These are phyloP conservation scores for Odontamblyopus rebecca DNA, from an alignment of 2,797 vertebrate species.

Conservation along the genomic window DNA sequence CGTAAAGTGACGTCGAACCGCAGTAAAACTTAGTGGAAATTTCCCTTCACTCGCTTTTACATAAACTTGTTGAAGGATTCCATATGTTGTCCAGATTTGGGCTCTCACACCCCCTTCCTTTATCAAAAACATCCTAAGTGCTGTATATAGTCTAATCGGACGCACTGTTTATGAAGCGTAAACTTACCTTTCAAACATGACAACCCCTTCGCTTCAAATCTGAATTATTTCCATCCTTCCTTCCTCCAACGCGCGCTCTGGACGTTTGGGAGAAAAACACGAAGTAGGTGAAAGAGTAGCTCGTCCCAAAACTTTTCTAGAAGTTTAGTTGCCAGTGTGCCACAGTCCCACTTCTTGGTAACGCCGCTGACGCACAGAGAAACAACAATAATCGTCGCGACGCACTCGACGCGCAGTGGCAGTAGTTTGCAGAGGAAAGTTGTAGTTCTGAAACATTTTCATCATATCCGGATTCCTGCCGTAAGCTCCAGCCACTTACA, in stretches of 20 bases:
- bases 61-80: slow-evolving; percentile 26
- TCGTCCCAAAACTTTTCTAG: slow-evolving; percentile 20
- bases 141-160: slow-evolving; percentile 11
- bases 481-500: slow-evolving; percentile 43
- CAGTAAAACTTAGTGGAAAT: slow-evolving; percentile 68
- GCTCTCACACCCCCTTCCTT: slow-evolving; percentile 16
- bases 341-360: slow-evolving; percentile 2
- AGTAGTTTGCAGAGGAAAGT: slow-evolving; percentile 46
- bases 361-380: slow-evolving; percentile 22
- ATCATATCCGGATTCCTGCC: slow-evolving; percentile 89
- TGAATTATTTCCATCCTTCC: slow-evolving; percentile 60
- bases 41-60: slow-evolving; percentile 46
- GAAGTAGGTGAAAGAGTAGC: slow-evolving; percentile 18
- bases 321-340: not conserved
- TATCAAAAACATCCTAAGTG: slow-evolving; percentile 6
- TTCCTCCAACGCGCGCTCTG: slow-evolving; percentile 28
- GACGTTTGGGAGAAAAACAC: slow-evolving; percentile 15
- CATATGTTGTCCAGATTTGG: slow-evolving; percentile 17
- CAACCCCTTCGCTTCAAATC: slow-evolving; percentile 67
- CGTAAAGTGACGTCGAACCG: slow-evolving; percentile 66
- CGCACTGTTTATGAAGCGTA: slow-evolving; percentile 20
- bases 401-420: slow-evolving; percentile 43
- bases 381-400: slow-evolving; percentile 13
- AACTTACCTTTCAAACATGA: slow-evolving; percentile 79
- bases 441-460: slow-evolving; percentile 74